Evolutionary conservation across 2,797 vertebrate species (phyloP), one percentile per base, ranked within the genome.

Genomic region (Phrynocephalus guinanensis): DNA sequence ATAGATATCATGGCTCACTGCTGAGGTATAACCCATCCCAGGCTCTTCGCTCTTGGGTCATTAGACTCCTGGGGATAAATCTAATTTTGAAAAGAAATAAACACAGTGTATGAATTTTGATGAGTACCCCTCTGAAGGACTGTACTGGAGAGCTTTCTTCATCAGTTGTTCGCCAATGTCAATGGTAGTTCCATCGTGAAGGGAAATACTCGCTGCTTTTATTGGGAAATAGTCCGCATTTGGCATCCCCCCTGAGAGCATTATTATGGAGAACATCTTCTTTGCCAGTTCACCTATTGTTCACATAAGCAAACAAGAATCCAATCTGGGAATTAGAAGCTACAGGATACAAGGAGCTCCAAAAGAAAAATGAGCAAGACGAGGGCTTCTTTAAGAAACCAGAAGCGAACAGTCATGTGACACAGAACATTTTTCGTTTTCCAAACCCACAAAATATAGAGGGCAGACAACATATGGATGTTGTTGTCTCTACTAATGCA

Each of bases 121-220:
- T 79, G 44, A 73, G 16, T 89, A 89, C 97, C 98, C 97, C 0
- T 63, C 89, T 15, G 97, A 97, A 63, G 93, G 90, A 0, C 97
- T 97, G 93, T 98, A 98, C 95, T 98, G 97, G 85, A 98, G 95
- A 1, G 97, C 97, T 91, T 96, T 97, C 92, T 97, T 97, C 97
- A 98, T 98, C 2, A 84, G 2, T 0, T 80, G 10, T 84, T 97
- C 95, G 0, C 96, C 94, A 38, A 98, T 96, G 73, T 89, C 94
- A 81, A 98, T 11, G 0, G 88, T 90, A 2, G 91, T 92, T 22
- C 97, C 97, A 77, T 89, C 87, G 38, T 5, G 7, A 81, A 85
- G 50, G 13, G 83, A 82, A 63, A 89, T 24, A 63, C 30, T 85
- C 70, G 87, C 87, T 77, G 71, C 56, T 89, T 89, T 89, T 28